Evolutionary conservation across 1,140 invertebrate species (phyloP), one percentile per base, ranked within the genome.

Genomic region (Caenorhabditis elegans): DNA sequence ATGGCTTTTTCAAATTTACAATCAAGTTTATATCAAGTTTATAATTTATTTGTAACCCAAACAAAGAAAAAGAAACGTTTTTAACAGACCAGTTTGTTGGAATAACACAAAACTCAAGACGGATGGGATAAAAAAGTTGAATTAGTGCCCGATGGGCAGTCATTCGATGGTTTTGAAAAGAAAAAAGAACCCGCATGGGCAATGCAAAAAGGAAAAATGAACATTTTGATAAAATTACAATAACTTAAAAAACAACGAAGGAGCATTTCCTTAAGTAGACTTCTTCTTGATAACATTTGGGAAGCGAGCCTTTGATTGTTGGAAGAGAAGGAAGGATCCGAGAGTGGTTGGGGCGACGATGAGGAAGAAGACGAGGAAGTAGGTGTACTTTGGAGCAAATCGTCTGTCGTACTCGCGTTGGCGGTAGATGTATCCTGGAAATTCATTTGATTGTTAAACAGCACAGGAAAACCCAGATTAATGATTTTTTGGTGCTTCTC

Each of bases 361-460:
- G 8, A 98, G 93, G 78, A 95, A 95, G 91, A 98, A 99, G 34
- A 95, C 95, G 60, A 94, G 92, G 97, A 97, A 99, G 90, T 98
- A 96, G 94, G 94, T 88, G 96, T 94, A 92, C 98, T 97, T 39
- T 96, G 96, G 77, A 96, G 98, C 78, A 92, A 98, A 99, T 90
- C 96, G 95, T 90, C 96, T 95, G 90, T 98, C 95, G 90, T 96
- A 99, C 90, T 98, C 97, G 88, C 94, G 94, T 91, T 94, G 95
- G 24, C 95, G 94, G 84, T 97, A 95, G 90, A 99, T 97, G 60
- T 94, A 85, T 26, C 89, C 87, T 88, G 46, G 48, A 88, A 88
- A 19, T 8, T 46, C 22, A 39, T 11, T 24, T 39, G n/a, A 36
- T 0, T 8, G 39, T 43, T 43, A 43, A 8, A n/a, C n/a, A n/a